Base-by-base conservation (phyloP, 2,888 invertebrate genomes). In the Mycalesis mineus region DNA sequence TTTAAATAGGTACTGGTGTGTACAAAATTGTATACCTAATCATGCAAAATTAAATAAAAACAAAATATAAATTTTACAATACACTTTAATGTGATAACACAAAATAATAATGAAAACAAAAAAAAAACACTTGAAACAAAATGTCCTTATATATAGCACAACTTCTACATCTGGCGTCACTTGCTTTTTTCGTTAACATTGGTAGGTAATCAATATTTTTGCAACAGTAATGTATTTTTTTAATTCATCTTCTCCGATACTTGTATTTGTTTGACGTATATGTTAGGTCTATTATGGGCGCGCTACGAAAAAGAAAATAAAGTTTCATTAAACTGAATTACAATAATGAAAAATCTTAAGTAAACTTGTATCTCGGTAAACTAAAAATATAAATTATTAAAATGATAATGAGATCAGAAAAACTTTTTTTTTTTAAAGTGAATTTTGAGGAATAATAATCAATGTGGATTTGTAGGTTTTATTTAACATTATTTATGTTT, bases 221-320 rank as follows among this genome's bases (percentile, higher is more conserved):
- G 61, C 61, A 55, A 52, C 60, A 61, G 60, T 22, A 22, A 22
- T 22, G 3, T 4, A 4, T 68, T 65, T 55, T 65, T 65, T 62
- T 59, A 64, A 67, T 67, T 70, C 68, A 73, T 81, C 88, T 84
- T 81, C 84, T 84, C 77, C 83, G 80, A 79, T 82, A 85, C 79
- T 85, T 88, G 84, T 78, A 87, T 85, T 80, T 88, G 79, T 84
- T 88, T 79, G 79, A 69, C 66, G 79, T 70, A 77, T 81, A 82
- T 67, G 77, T 76, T 68, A 83, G 73, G 78, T 84, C 85, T 83
- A 89, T 78, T 68, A 80, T 80, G 81, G 88, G 87, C 80, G 88
- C 88, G 84, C 88, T 88, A 88, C 75, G 83, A 53, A 53, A 22
- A 77, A 85, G 74, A 71, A 84, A 86, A 84, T 76, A 78, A 64